Evolutionary conservation across 2,888 invertebrate species (phyloP).

Genomic region (Tortricodes alternella): DNA sequence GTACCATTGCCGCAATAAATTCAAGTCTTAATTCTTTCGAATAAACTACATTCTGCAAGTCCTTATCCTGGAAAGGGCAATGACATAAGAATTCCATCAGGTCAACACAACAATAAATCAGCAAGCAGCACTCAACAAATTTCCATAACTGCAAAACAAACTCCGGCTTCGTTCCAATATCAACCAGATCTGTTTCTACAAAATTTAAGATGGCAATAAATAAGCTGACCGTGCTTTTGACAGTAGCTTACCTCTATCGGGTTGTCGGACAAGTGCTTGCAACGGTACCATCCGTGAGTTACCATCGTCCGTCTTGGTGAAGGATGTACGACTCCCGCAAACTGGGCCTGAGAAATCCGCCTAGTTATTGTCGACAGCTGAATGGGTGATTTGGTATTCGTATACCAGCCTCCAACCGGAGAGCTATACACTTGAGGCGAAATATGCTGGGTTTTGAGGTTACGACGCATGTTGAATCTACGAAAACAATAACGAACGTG

Average conservation of each 20-base stretch:
- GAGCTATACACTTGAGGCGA: constrained; percentile 21
- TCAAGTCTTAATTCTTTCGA: constrained; percentile 2
- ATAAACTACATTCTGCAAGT: background rate
- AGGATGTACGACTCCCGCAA: constrained; percentile 24
- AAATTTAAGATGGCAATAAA: constrained; percentile 23
- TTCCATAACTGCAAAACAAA: background rate
- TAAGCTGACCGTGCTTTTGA: constrained; percentile 23
- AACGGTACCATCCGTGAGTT: constrained; percentile 31
- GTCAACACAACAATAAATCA: background rate
- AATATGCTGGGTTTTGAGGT: constrained; percentile 11
- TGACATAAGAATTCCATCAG: background rate
- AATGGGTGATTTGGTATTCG: constrained; percentile 32
- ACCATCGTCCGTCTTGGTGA: constrained; percentile 22
- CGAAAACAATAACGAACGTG: constrained; percentile 7
- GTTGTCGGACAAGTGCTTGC: constrained; percentile 11
- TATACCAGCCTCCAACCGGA: constrained; percentile 25
- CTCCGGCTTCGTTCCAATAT: constrained; percentile 3
- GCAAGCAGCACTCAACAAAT: background rate
- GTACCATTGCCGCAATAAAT: constrained; percentile 10
- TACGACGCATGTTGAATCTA: constrained; percentile 14
- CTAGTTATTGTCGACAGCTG: constrained; percentile 29
- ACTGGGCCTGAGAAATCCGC: constrained; percentile 24
- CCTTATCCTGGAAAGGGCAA: constrained; percentile 2
- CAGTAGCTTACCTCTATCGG: constrained; percentile 11
- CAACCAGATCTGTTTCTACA: constrained; percentile 10